These are phyloP conservation scores for Nipponacmea schrenckii DNA, from an alignment of 2,888 invertebrate species.

Conservation along the genomic window DNA sequence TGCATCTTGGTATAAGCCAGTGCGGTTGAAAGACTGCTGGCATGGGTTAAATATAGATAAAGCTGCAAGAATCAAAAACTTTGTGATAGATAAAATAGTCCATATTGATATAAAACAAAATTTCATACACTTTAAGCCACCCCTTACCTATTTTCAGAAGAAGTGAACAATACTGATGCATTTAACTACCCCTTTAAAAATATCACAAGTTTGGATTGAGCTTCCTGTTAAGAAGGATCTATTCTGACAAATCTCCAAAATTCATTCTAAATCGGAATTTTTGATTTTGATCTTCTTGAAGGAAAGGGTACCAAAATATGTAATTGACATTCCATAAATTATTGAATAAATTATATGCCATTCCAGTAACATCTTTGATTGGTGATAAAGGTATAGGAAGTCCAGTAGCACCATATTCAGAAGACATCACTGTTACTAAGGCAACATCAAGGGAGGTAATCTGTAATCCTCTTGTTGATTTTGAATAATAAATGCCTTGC, in stretches of 20 bases:
- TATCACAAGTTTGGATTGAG: too few relatives aligned
- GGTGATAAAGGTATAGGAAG: slow-evolving; percentile 49
- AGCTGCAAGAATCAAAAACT: too few relatives aligned
- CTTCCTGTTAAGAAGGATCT: too few relatives aligned
- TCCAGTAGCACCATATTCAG: slow-evolving; percentile 36
- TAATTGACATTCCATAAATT: slow-evolving; percentile 64
- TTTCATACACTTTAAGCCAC: too few relatives aligned
- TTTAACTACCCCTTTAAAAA: too few relatives aligned
- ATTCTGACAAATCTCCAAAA: slow-evolving; percentile 16
- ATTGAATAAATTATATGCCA: slow-evolving; percentile 59
- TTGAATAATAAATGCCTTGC: slow-evolving; percentile 46
- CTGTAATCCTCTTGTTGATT: slow-evolving; percentile 33
- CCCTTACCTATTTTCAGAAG: too few relatives aligned
- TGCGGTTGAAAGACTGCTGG: too few relatives aligned
- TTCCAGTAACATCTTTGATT: slow-evolving; percentile 44
- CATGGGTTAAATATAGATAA: too few relatives aligned
- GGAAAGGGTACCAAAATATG: slow-evolving; percentile 62
- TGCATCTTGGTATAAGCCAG: too few relatives aligned
- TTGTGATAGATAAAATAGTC: too few relatives aligned
- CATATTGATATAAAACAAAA: too few relatives aligned
- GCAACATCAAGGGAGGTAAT: slow-evolving; percentile 47
- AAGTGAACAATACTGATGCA: too few relatives aligned
- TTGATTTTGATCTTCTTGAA: slow-evolving; percentile 38
- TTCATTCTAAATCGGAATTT: slow-evolving; percentile 43
- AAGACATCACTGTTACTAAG: slow-evolving; percentile 45